A percentile compares a stretch with the other conserved stretches of the same genome.
These are phyloP conservation scores for Cryptocheilus praepositus DNA, from an alignment of 2,888 invertebrate genomes.

Conservation along the genomic window DNA sequence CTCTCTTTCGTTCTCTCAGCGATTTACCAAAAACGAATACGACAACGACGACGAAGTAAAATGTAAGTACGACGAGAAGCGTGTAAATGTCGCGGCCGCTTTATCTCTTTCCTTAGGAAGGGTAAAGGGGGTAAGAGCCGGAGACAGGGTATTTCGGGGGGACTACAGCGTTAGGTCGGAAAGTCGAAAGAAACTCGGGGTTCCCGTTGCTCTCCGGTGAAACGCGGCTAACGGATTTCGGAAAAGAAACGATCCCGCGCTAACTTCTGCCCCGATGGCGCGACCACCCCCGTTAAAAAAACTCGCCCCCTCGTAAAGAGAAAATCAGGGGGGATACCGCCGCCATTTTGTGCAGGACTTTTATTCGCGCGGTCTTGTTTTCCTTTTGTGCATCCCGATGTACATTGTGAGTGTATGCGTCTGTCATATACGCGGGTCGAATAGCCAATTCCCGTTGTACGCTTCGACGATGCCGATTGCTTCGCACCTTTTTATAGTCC, in stretches of 20 bases:
- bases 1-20: too few relatives aligned
- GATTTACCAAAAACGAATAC: too few relatives aligned
- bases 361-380: constrained; percentile 14
- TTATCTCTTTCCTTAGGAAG: too few relatives aligned
- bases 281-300: constrained; percentile 41
- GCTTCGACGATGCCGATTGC: constrained; percentile 3
- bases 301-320: constrained; percentile 34
- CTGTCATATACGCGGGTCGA: too few relatives aligned
- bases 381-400: constrained; percentile 47
- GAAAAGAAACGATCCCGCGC: constrained; percentile 31
- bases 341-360: constrained; percentile 50
- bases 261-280: constrained; percentile 40
- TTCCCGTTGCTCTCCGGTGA: constrained; percentile 3
- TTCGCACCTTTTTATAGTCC: background rate
- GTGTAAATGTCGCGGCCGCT: constrained; percentile 24
- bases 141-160: too few relatives aligned
- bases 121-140: too few relatives aligned
- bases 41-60: constrained; percentile 22
- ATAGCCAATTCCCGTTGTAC: background rate
- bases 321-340: constrained; percentile 41
- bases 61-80: constrained; percentile 23
- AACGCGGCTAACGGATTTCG: constrained; percentile 28
- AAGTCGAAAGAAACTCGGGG: too few relatives aligned
- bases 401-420: constrained; percentile 3
- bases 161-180: too few relatives aligned